These are phyloP conservation scores for Lepidothrix coronata DNA, from an alignment of 2,113 vertebrate genomes.

Conservation along the genomic window DNA sequence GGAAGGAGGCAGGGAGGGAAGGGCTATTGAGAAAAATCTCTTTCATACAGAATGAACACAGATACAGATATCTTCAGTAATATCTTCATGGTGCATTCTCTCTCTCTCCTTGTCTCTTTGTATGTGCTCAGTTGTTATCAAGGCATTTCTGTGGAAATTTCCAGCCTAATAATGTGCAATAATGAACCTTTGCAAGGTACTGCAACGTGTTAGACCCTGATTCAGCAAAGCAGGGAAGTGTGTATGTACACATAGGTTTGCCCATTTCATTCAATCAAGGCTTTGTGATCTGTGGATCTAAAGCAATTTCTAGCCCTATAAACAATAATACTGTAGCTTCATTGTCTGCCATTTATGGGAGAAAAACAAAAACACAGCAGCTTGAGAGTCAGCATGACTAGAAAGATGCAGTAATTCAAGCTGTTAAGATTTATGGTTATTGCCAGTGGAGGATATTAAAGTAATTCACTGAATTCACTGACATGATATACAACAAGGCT, in stretches of 20 bases:
- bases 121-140: not conserved
- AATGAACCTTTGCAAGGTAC: not conserved
- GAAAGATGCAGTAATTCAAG: constrained; percentile 30
- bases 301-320: not conserved
- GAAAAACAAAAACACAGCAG: constrained; percentile 41
- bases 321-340: not conserved
- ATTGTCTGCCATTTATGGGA: constrained; percentile 1
- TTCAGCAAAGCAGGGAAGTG: not conserved
- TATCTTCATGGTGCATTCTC: not conserved
- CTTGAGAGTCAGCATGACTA: constrained; percentile 43
- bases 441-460: not conserved
- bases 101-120: not conserved
- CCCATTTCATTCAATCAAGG: not conserved
- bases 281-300: not conserved
- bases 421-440: constrained; percentile 38
- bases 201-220: not conserved
- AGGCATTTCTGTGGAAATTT: not conserved
- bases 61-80: not conserved
- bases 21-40: rapidly evolving
- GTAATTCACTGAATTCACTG: not conserved
- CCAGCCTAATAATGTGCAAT: not conserved
- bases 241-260: not conserved
- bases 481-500: not conserved
- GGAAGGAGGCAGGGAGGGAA: not conserved
- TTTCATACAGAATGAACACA: not conserved